These are phyloP conservation scores for Drosophila sproati DNA, from an alignment of 1,140 invertebrate genomes.

Conservation along the genomic window DNA sequence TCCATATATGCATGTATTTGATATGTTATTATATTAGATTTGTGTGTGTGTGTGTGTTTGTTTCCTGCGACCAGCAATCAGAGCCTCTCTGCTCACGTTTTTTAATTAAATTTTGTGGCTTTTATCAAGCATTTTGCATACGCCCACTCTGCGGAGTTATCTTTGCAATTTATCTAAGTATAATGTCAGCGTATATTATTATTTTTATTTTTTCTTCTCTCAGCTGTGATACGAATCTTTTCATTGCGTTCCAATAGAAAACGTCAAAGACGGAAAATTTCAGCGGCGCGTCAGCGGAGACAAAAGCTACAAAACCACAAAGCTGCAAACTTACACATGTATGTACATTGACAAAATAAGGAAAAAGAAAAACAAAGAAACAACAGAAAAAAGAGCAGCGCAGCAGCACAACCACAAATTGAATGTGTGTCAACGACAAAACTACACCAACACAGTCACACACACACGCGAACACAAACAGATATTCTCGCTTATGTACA, in stretches of 20 bases:
- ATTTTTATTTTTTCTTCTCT: conserved; percentile 47
- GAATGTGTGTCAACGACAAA: conserved; percentile 81
- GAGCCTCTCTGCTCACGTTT: conserved; percentile 58
- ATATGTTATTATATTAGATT: conserved; percentile 8
- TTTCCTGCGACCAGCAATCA: conserved; percentile 54
- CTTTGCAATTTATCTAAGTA: conserved; percentile 70
- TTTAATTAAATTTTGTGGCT: conserved; percentile 70
- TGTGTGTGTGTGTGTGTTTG: conserved; percentile 4
- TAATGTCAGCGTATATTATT: conserved; percentile 48
- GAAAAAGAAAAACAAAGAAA: conserved; percentile 48
- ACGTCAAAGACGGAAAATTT: conserved; percentile 71
- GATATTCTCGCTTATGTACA: conserved; percentile 51
- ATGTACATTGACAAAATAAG: conserved; percentile 26
- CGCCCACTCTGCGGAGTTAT: conserved; percentile 49
- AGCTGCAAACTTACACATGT: conserved; percentile 19
- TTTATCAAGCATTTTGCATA: conserved; percentile 39
- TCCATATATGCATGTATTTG: conserved; percentile 23
- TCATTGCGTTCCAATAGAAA: conserved; percentile 69
- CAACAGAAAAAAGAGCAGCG: conserved; percentile 52
- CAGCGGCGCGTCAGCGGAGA: conserved; percentile 47
- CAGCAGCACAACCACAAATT: conserved; percentile 53
- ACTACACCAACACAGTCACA: conserved; percentile 49
- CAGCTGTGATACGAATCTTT: conserved; percentile 42
- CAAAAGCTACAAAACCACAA: conserved; percentile 58
- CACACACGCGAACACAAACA: conserved; percentile 23